These are phyloP conservation scores for Gephyroberyx darwinii DNA, from an alignment of 2,797 vertebrate genomes.

Conservation along the genomic window DNA sequence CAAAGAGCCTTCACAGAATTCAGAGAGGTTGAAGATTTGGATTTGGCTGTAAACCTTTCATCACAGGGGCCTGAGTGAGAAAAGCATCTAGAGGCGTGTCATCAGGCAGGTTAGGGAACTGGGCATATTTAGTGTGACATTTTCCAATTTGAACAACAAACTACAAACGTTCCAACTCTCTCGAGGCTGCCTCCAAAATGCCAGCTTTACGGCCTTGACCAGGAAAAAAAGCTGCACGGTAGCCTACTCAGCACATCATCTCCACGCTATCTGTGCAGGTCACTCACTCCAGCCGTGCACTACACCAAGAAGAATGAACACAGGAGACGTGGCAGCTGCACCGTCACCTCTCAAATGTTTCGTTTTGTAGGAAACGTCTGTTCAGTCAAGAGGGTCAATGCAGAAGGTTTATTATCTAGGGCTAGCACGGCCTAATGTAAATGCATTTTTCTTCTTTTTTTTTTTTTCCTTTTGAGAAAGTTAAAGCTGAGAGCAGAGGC, in stretches of 20 bases:
- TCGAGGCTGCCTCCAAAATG: background rate
- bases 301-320: background rate
- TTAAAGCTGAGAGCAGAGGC: slow-evolving; percentile 11
- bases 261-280: background rate
- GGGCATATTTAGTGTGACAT: background rate
- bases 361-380: slow-evolving; percentile 38
- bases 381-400: slow-evolving; percentile 28
- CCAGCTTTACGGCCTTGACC: background rate
- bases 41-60: too few species aligned
- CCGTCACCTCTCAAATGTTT: slow-evolving; percentile 7
- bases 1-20: too few species aligned
- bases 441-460: slow-evolving; percentile 24
- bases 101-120: too few species aligned
- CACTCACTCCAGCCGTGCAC: background rate
- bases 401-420: slow-evolving; percentile 14
- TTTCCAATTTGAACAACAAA: background rate
- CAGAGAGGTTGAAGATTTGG: too few species aligned
- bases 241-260: background rate
- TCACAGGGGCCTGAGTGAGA: too few species aligned
- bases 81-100: too few species aligned
- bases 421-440: slow-evolving; percentile 16
- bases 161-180: too few species aligned
- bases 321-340: background rate
- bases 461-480: slow-evolving; percentile 1
- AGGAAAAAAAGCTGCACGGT: slow-evolving; percentile 1